Base-by-base conservation (phyloP, 2,113 vertebrate species). In the Lepus americanus region DNA sequence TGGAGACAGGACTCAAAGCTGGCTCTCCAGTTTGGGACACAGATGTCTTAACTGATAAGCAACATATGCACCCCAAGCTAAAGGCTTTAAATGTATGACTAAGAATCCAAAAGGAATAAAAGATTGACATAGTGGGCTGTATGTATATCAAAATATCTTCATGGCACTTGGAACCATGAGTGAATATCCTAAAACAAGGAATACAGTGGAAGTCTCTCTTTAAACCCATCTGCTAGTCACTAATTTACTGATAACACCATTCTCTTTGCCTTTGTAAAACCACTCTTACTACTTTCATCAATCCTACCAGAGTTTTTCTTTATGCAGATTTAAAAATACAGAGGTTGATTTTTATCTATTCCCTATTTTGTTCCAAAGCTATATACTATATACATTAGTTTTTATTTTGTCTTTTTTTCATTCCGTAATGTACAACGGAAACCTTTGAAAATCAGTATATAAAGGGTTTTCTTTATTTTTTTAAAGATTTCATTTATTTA, bases 51-150 rank as follows among this genome's bases (percentile, higher is more conserved):
- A 59, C 55, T 59, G 55, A 59, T 59, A 59, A 59, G 55, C 55
- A 59, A 19, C 13, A 16, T 19, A 19, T 59, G 19, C 17, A 59
- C 55, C 17, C 55, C 14, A 19, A 59, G 4, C 14, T 64, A 44
- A 81, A 29, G 3, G 3, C 61, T 92, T 66, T 77, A 36, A 73
- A 31, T 63, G 9, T 67, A 3, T 53, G 33, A 72, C 17, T 91
- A 14, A 86, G 67, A 89, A 63, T 86, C 12, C 27, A 81, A 82
- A 64, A 66, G 22, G 59, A 87, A 79, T 74, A n/a, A 84, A 92
- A 86, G 36, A 36, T 73, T 13, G 3, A 53, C 31, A 13, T 36
- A 55, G 20, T 66, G 2, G 53, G 9, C 2, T 36, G 1, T 44
- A 20, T 66, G 53, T 74, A 5, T 51, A 87, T 36, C 17, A 77